phyloP scores from a whole-genome alignment of 2,888 invertebrate genomes.

The Dioctria rufipes region DNA sequence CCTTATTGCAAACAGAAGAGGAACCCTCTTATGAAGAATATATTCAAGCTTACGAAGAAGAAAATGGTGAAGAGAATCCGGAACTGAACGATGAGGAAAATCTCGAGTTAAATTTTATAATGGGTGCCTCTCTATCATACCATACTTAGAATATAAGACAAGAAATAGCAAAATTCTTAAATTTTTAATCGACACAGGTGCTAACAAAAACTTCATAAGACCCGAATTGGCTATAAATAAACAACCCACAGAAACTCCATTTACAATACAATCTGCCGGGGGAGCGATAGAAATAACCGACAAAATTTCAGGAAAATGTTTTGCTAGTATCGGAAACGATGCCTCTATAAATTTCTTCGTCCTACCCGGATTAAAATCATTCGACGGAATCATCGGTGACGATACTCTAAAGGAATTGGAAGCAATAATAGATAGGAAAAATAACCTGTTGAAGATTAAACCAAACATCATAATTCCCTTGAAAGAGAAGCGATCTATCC shows the following conservation, averaged over 20 bases:
- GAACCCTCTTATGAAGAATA: neutral
- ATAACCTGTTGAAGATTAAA: conserved; percentile 25
- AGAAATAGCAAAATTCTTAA: conserved; percentile 29
- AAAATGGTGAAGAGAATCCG: neutral
- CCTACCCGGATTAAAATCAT: conserved; percentile 46
- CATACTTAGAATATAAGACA: conserved; percentile 50
- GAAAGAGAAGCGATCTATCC: conserved; percentile 9
- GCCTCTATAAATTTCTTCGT: conserved; percentile 53
- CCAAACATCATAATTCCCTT: conserved; percentile 54
- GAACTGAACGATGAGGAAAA: conserved; percentile 24
- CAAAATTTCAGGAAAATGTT: conserved; percentile 19
- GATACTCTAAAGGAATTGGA: conserved; percentile 53
- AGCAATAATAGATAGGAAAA: conserved; percentile 44
- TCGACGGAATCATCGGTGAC: conserved; percentile 54
- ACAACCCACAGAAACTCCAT: conserved; percentile 2
- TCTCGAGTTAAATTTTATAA: conserved; percentile 53
- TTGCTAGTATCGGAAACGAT: conserved; percentile 32
- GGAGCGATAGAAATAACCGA: too few relatives aligned
- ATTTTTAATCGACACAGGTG: conserved; percentile 49
- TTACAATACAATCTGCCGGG: conserved; percentile 25
- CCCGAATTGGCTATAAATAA: neutral
- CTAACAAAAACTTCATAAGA: conserved; percentile 50
- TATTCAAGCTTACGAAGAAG: neutral
- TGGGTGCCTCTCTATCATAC: conserved; percentile 53
- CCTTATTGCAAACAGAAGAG: neutral